Conservation (phyloP, 2,797 vertebrate genomes). For the Fringilla coelebs region DNA sequence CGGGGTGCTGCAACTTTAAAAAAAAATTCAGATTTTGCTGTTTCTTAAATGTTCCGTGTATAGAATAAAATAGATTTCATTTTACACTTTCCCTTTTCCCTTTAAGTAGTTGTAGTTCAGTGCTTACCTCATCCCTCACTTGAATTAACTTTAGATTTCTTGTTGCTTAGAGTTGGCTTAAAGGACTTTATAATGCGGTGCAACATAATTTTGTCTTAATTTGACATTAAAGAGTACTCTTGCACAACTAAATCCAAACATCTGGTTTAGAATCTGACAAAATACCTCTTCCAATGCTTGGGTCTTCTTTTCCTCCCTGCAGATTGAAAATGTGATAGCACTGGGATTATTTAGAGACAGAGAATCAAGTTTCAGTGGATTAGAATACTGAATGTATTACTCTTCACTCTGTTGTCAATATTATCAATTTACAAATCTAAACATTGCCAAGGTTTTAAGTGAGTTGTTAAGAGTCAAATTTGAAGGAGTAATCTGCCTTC, state of each 20-base stretch:
- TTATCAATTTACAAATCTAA: background rate
- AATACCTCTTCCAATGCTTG: background rate
- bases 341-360: background rate
- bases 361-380: background rate
- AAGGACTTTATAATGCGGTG: conserved; percentile 68
- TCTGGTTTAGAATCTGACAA: background rate
- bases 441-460: background rate
- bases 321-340: background rate
- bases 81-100: conserved; percentile 60
- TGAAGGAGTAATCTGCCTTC: conserved; percentile 65
- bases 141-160: conserved; percentile 67
- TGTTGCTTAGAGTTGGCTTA: conserved; percentile 78
- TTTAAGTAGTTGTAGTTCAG: conserved; percentile 70
- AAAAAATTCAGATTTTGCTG: conserved; percentile 44
- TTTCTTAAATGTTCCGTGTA: conserved; percentile 64
- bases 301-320: conserved; percentile 17
- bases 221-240: conserved; percentile 11
- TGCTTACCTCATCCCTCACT: conserved; percentile 65
- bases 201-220: conserved; percentile 15
- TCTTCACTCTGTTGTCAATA: background rate
- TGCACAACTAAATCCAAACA: conserved; percentile 33
- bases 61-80: conserved; percentile 73
- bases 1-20: conserved; percentile 76
- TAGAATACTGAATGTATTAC: background rate
- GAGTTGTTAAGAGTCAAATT: background rate